A percentile compares a stretch with the other conserved stretches of the same genome.
These are phyloP conservation scores for Gasterosteus aculeatus DNA, from an alignment of 2,113 vertebrate species.

Conservation along the genomic window DNA sequence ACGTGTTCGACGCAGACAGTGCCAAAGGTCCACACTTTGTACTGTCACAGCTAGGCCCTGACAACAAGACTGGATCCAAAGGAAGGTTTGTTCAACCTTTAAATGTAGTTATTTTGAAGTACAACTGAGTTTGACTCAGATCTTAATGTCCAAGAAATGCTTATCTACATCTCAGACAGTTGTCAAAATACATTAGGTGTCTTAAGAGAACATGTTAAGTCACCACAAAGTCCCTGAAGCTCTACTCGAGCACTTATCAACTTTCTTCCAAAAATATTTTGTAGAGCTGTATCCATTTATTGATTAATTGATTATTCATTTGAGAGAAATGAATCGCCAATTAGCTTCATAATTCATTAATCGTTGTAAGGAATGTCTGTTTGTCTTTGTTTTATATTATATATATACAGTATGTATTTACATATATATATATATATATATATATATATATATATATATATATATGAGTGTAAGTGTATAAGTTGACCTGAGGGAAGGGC, in stretches of 20 bases:
- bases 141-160: background rate
- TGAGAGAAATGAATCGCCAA: background rate
- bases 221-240: background rate
- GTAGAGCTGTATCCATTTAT: background rate
- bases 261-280: background rate
- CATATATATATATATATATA: background rate
- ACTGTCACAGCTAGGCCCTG: constrained; percentile 94
- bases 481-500: constrained; percentile 47
- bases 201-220: background rate
- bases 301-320: background rate
- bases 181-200: constrained; percentile 13
- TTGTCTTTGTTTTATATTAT: background rate
- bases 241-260: background rate
- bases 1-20: constrained; percentile 98
- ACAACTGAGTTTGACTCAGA: background rate
- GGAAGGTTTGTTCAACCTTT: constrained; percentile 81
- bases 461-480: background rate
- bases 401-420: too few relatives aligned
- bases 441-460: background rate
- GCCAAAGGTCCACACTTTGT: constrained; percentile 99
- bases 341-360: background rate
- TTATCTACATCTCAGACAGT: background rate
- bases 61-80: constrained; percentile 93
- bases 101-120: constrained; percentile 2
- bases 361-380: background rate